Conservation (phyloP, 2,113 vertebrate species). For the Paradisaea rubra region DNA sequence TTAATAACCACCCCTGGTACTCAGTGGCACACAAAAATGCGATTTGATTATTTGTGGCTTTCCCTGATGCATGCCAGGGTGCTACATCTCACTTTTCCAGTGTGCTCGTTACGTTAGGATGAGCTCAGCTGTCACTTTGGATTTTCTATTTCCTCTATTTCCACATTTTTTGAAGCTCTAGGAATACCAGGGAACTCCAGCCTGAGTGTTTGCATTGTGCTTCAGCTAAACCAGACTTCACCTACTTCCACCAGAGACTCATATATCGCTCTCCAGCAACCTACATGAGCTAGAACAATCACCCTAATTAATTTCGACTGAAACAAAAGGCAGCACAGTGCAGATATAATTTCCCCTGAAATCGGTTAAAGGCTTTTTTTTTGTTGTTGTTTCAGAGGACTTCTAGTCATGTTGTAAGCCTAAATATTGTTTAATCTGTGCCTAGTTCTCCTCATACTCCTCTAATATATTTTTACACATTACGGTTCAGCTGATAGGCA, state of each 20-base stretch:
- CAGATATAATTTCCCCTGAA: neutral
- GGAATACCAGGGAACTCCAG: neutral
- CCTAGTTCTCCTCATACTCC: neutral
- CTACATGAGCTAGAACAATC: neutral
- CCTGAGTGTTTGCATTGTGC: neutral
- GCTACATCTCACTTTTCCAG: neutral
- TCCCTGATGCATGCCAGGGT: neutral
- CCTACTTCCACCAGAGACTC: neutral
- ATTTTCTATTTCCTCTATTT: neutral
- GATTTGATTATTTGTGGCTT: neutral
- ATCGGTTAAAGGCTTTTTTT: neutral
- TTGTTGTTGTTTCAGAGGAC: neutral
- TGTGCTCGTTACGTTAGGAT: neutral
- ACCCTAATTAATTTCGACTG: neutral
- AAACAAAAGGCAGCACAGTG: neutral
- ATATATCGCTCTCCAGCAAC: neutral
- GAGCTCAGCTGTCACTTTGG: neutral
- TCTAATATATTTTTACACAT: rapidly evolving
- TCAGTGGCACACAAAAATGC: neutral
- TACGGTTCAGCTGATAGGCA: neutral
- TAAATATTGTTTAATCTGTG: neutral
- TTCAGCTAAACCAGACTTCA: neutral
- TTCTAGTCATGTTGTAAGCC: neutral
- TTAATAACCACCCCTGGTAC: neutral
- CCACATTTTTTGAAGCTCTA: neutral